A percentile compares a stretch with the other conserved stretches of the same genome.
Conservation (phyloP, 2,888 invertebrate genomes). For the Meliscaeva auricollis region DNA sequence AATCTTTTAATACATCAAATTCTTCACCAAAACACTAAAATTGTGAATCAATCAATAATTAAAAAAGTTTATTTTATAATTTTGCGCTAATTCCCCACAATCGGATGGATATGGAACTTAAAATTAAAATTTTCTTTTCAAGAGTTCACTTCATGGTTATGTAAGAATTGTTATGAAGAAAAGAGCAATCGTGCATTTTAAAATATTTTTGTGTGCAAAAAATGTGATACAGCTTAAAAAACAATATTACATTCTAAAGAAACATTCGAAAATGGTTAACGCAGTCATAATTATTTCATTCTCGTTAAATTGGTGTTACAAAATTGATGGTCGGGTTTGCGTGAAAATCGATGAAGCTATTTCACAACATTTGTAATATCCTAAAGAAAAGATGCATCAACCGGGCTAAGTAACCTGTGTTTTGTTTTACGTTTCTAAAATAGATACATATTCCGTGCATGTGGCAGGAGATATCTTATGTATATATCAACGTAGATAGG, state of each 20-base stretch:
- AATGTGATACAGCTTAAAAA: not conserved
- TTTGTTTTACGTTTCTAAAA: not conserved
- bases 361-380: constrained; percentile 37
- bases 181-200: not conserved
- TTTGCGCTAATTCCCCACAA: no score
- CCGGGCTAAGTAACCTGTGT: not conserved
- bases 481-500: no score
- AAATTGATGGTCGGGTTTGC: not conserved
- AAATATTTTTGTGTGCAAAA: not conserved
- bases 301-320: not conserved
- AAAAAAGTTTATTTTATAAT: not conserved
- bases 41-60: not conserved
- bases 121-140: not conserved
- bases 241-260: not conserved
- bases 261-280: not conserved
- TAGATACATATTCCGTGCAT: not conserved
- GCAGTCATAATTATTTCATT: not conserved
- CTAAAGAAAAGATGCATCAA: not conserved
- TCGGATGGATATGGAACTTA: not conserved
- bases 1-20: constrained; percentile 55
- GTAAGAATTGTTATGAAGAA: constrained; percentile 62
- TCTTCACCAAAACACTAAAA: not conserved
- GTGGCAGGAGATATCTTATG: not conserved
- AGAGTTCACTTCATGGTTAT: constrained; percentile 45
- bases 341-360: constrained; percentile 14